Base-by-base conservation (phyloP, 2,113 vertebrate species). In the Leptocoma aspasia region DNA sequence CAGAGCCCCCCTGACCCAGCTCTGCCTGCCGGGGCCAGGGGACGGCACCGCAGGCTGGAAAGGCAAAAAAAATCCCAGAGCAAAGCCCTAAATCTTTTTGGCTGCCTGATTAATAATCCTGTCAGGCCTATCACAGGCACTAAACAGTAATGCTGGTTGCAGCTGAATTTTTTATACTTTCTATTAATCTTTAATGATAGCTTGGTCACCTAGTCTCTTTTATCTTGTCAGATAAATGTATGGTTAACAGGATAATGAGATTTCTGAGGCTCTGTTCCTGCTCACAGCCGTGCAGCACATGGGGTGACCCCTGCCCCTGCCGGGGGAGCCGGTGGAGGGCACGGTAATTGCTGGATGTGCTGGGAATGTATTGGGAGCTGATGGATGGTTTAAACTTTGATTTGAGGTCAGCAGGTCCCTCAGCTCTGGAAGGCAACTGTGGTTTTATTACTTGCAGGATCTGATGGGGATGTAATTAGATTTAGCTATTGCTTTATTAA, bases 201-300 rank as follows among this genome's bases (percentile, higher is more conserved):
- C 98, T 97, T 95, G 98, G 98, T 98, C 98, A 98, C 97, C 97
- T 97, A 96, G 97, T 98, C 97, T 97, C 98, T 98, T 98, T 98
- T 98, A 98, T 98, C 99, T 98, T 99, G 99, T 99, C 98, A 98
- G 98, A 98, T 99, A 99, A 99, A 99, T 98, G 98, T 99, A 98
- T 97, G 98, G 98, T 98, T 99, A 98, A 99, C 98, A 98, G 98
- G 98, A 98, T 99, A 99, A 99, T 98, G 98, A 99, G 99, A 98
- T 98, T 98, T 98, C 96, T 92, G 97, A 97, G 98, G 96, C 97
- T 92, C 89, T 90, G 59, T 89, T 96, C 56, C 95, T 69, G 99
- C 98, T 98, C 95, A 65, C 95, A 94, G 97, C 96, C 95, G 89
- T 94, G 98, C 72, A 47, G 95, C 49, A 92, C 96, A 63, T 13